phyloP scores from a whole-genome alignment of 2,888 invertebrate genomes.

The Thymelicus lineola region DNA sequence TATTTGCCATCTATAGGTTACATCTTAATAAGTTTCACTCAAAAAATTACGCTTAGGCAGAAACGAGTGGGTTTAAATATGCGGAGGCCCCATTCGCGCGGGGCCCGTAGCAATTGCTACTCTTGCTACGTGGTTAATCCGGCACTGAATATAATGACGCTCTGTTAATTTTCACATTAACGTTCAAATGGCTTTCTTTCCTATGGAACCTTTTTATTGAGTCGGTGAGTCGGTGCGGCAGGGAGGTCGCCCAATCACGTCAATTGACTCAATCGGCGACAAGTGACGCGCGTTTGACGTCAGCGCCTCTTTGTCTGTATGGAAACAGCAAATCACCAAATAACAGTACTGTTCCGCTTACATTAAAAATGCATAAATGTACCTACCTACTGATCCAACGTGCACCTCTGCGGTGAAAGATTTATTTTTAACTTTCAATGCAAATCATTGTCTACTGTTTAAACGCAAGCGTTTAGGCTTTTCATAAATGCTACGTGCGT shows the following conservation, averaged over 20 bases:
- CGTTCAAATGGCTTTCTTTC: conserved; percentile 45
- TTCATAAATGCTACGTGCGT: background rate
- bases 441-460: background rate
- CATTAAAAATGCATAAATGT: conserved; percentile 39
- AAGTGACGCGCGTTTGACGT: conserved; percentile 78
- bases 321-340: conserved; percentile 57
- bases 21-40: too few species aligned
- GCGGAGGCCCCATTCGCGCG: too few species aligned
- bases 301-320: conserved; percentile 69
- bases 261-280: conserved; percentile 76
- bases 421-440: background rate
- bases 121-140: too few species aligned
- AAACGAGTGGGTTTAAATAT: too few species aligned
- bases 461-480: too few species aligned
- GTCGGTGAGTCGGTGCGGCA: conserved; percentile 43
- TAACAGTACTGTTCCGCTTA: conserved; percentile 65
- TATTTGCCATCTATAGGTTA: too few species aligned
- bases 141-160: too few species aligned
- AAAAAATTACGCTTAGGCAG: too few species aligned
- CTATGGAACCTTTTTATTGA: conserved; percentile 50
- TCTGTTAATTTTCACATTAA: conserved; percentile 31
- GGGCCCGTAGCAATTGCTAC: too few species aligned
- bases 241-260: conserved; percentile 68
- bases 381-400: conserved; percentile 24
- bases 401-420: conserved; percentile 23